A percentile compares a stretch with the other conserved stretches of the same genome.
phyloP scores from a whole-genome alignment of 1,140 invertebrate genomes.

The Drosophila kanapiae region DNA sequence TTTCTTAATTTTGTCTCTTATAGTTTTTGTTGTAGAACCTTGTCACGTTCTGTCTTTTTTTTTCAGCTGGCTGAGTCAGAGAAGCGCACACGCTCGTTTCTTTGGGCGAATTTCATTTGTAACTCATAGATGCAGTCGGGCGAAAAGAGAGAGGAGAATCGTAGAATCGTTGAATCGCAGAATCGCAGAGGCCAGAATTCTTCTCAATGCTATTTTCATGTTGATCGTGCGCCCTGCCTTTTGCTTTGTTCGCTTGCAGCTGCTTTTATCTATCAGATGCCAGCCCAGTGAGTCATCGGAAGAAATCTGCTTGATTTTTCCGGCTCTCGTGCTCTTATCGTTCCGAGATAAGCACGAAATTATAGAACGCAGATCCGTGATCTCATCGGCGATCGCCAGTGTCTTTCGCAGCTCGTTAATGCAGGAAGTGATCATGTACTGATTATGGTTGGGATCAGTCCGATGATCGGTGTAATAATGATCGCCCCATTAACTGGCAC shows the following conservation, averaged over 20 bases:
- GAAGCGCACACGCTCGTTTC: conserved; percentile 44
- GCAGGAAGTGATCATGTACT: conserved; percentile 26
- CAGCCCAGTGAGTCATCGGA: conserved; percentile 56
- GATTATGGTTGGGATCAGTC: conserved; percentile 34
- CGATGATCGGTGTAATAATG: conserved; percentile 30
- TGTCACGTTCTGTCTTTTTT: conserved; percentile 62
- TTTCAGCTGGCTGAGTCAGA: conserved; percentile 53
- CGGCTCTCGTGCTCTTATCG: conserved; percentile 39
- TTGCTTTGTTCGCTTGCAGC: conserved; percentile 57
- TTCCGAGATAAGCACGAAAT: conserved; percentile 23
- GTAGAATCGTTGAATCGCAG: conserved; percentile 4
- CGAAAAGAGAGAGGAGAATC: conserved; percentile 8
- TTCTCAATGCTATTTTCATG: conserved; percentile 79
- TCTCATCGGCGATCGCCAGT: conserved; percentile 25
- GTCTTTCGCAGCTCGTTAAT: conserved; percentile 14
- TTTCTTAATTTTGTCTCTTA: not conserved
- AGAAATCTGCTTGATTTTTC: conserved; percentile 26
- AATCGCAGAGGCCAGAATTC: conserved; percentile 62
- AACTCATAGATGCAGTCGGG: conserved; percentile 38
- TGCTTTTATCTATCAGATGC: conserved; percentile 79
- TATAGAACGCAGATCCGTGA: not conserved
- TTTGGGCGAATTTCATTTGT: conserved; percentile 37
- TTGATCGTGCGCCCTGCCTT: conserved; percentile 38
- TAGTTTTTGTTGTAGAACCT: conserved; percentile 7
- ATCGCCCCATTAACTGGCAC: conserved; percentile 21